Percentiles rank a stretch among this genome's conserved stretches.
Evolutionary conservation across 2,797 vertebrate genomes (phyloP).

Genomic region (Diplodus sargus): DNA sequence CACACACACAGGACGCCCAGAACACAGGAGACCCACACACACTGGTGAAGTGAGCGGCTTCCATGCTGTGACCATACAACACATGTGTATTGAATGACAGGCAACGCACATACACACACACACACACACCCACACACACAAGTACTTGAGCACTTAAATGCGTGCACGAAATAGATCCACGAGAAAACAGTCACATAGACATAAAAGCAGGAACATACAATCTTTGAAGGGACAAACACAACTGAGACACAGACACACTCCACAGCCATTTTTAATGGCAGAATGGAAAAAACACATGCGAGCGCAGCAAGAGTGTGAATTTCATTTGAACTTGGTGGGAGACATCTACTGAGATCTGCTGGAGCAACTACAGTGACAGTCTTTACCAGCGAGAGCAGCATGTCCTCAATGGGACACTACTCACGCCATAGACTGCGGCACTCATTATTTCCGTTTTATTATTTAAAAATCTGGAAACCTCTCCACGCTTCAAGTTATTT

Average conservation of each 20-base stretch:
- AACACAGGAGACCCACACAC: conserved; percentile 36
- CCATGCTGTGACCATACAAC: conserved; percentile 41
- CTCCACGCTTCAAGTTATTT: neutral
- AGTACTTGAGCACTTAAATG: neutral
- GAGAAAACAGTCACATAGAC: neutral
- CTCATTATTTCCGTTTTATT: neutral
- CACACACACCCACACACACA: neutral
- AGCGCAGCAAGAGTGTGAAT: neutral
- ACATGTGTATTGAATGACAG: conserved; percentile 23
- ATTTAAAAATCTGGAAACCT: neutral
- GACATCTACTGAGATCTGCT: conserved; percentile 1
- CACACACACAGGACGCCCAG: conserved; percentile 46
- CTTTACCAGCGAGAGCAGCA: neutral
- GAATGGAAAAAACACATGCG: neutral
- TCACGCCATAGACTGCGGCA: neutral
- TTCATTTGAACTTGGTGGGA: conserved; percentile 9
- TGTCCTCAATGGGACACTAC: neutral
- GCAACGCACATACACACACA: conserved; percentile 5
- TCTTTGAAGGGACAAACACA: neutral
- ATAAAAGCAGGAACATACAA: conserved; percentile 4
- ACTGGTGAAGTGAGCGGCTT: conserved; percentile 26
- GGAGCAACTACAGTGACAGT: neutral
- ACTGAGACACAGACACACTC: conserved; percentile 5
- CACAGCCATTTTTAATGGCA: neutral
- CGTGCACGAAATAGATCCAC: neutral